Conservation (phyloP, 1,140 invertebrate species). For the Zaprionus ornatus region DNA sequence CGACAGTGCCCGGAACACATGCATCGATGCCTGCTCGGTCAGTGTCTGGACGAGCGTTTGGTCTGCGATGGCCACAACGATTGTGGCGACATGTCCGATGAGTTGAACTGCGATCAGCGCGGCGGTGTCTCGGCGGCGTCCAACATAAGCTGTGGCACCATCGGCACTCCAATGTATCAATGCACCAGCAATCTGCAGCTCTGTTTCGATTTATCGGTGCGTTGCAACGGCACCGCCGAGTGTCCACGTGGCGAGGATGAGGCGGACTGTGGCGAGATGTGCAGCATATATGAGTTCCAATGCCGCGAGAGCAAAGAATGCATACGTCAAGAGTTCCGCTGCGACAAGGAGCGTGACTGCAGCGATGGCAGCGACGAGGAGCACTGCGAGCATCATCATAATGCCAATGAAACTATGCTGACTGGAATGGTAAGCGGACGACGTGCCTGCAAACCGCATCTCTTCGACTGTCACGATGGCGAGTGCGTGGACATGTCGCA, state of each 20-base stretch:
- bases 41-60: constrained; percentile 84
- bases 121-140: background rate
- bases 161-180: constrained; percentile 81
- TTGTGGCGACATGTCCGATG: constrained; percentile 85
- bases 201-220: constrained; percentile 81
- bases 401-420: background rate
- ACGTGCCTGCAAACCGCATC: constrained; percentile 53
- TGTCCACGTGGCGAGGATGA: constrained; percentile 89
- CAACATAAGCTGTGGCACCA: constrained; percentile 54
- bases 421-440: background rate
- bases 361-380: constrained; percentile 87
- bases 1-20: constrained; percentile 68
- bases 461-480: constrained; percentile 84
- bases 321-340: constrained; percentile 87
- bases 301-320: constrained; percentile 85
- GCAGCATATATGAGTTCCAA: constrained; percentile 85
- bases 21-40: constrained; percentile 84
- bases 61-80: constrained; percentile 85
- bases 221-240: constrained; percentile 89
- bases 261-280: constrained; percentile 84
- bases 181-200: constrained; percentile 86
- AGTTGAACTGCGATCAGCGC: constrained; percentile 80
- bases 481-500: constrained; percentile 85
- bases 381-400: constrained; percentile 84
- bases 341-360: constrained; percentile 88